Percentiles rank a stretch among this genome's conserved stretches.
Conservation (phyloP, 2,888 invertebrate genomes). For the Eutolmus rufibarbis region DNA sequence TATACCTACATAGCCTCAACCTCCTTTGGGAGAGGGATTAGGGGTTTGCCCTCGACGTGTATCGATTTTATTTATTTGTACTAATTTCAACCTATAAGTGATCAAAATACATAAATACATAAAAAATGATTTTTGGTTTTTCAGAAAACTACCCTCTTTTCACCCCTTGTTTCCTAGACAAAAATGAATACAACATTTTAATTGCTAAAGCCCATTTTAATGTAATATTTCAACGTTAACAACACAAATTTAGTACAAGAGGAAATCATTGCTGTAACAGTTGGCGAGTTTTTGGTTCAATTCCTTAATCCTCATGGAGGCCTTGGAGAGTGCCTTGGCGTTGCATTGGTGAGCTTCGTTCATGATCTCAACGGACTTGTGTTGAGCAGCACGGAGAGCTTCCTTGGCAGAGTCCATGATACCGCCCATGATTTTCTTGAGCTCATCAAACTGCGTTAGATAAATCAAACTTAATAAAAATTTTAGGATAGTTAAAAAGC, state of each 20-base stretch:
- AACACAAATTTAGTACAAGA: background rate
- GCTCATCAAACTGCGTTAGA: background rate
- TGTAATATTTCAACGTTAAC: background rate
- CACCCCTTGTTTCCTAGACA: background rate
- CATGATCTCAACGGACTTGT: conserved; percentile 3
- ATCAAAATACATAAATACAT: too few species aligned
- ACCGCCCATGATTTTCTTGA: background rate
- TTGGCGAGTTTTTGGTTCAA: background rate
- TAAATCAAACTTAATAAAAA: background rate
- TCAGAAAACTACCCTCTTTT: too few species aligned
- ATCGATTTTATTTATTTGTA: too few species aligned
- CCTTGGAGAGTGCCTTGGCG: conserved; percentile 5
- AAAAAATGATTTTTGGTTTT: too few species aligned
- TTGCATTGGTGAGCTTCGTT: conserved; percentile 7
- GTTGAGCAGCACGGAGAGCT: background rate
- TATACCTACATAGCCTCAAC: too few species aligned
- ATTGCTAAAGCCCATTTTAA: background rate
- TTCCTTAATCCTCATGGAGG: background rate
- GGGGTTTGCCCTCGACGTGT: too few species aligned
- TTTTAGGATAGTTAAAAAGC: background rate
- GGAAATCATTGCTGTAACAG: background rate
- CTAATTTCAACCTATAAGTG: too few species aligned
- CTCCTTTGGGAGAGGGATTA: too few species aligned
- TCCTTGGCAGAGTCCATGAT: background rate
- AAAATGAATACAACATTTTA: background rate